These are phyloP conservation scores for Hippocampus kuda DNA, from an alignment of 2,797 vertebrate species.

Conservation along the genomic window DNA sequence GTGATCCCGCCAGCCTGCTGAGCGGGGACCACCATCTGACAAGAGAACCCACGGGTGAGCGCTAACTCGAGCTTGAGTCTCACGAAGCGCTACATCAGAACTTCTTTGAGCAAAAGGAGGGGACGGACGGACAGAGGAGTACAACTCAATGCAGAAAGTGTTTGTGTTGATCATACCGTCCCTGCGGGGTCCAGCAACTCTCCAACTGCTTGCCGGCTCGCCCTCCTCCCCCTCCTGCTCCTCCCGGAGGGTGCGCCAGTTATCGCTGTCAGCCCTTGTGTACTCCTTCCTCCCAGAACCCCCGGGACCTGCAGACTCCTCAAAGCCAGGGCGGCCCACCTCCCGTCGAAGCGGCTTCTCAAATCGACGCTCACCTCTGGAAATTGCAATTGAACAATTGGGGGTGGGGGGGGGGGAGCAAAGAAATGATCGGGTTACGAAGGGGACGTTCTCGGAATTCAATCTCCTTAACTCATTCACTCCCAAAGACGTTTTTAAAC, in stretches of 20 bases:
- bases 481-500: no score
- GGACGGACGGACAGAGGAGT: neutral
- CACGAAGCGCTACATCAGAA: neutral
- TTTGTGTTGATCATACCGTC: conserved; percentile 57
- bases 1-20: conserved; percentile 86
- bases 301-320: conserved; percentile 59
- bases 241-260: conserved; percentile 85
- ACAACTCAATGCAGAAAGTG: neutral
- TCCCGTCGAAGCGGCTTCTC: conserved; percentile 83
- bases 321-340: conserved; percentile 75
- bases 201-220: conserved; percentile 70
- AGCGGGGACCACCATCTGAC: conserved; percentile 76
- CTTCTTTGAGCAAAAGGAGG: neutral
- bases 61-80: neutral
- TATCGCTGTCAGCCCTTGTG: conserved; percentile 86
- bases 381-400: neutral
- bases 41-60: neutral
- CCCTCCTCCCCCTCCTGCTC: conserved; percentile 76
- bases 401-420: neutral
- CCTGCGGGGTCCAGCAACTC: conserved; percentile 66
- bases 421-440: neutral
- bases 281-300: conserved; percentile 74
- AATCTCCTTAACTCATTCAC: no score
- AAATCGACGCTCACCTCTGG: conserved; percentile 80
- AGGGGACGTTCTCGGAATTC: no score